These are phyloP conservation scores for Xiphorhynchus erythropygius DNA, from an alignment of 2,797 vertebrate genomes.

Conservation along the genomic window DNA sequence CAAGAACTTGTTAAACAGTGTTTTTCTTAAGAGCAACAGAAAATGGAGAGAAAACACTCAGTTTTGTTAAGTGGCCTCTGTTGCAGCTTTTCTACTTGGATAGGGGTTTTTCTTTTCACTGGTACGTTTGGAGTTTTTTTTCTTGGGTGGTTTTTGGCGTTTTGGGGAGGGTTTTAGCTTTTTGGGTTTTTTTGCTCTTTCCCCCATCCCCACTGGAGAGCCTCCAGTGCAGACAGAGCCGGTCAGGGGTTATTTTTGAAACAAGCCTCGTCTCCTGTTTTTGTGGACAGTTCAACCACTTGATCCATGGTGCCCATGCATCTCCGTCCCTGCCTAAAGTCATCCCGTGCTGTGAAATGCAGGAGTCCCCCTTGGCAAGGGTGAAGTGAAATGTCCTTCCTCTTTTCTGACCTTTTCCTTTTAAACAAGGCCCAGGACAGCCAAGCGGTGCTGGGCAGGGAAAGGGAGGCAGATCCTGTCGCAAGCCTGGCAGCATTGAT, in stretches of 20 bases:
- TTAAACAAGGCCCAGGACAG: not conserved
- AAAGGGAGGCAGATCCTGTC: too few species aligned
- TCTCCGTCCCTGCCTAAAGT: not conserved
- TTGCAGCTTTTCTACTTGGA: not conserved
- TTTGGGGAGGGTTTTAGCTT: too few species aligned
- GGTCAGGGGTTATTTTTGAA: not conserved
- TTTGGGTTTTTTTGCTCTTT: too few species aligned
- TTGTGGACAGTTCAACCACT: fast-evolving
- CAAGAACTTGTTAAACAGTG: not conserved
- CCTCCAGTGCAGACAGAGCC: not conserved
- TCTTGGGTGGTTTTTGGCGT: not conserved
- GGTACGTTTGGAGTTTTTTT: fast-evolving
- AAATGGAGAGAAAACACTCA: not conserved
- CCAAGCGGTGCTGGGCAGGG: fast-evolving
- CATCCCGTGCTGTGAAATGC: not conserved
- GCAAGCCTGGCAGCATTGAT: fast-evolving
- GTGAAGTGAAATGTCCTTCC: not conserved
- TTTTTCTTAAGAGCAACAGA: not conserved
- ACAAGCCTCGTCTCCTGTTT: fast-evolving
- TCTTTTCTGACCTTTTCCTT: not conserved
- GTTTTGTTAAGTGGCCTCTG: fast-evolving
- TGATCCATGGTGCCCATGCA: fast-evolving
- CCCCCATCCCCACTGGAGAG: fast-evolving
- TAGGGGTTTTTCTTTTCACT: not conserved
- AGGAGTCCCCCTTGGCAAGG: too few species aligned